Evolutionary conservation across 2,888 invertebrate species (phyloP).

Genomic region (Pristionchus mayeri): DNA sequence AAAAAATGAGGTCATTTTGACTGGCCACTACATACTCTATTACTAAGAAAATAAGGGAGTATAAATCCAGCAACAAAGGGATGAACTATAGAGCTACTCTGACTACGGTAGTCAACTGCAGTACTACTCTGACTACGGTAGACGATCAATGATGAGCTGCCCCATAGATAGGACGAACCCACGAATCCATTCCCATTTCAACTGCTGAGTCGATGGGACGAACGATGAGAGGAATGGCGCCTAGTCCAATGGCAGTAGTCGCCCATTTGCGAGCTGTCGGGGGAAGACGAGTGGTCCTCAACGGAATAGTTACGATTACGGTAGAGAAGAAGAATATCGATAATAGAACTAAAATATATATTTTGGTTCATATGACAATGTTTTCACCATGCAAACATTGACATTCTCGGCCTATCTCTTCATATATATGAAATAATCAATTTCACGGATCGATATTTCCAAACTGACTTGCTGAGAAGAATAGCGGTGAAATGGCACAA

Average conservation of each 20-base stretch:
- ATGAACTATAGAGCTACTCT: neutral
- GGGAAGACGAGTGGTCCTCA: constrained; percentile 76
- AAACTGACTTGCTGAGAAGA: constrained; percentile 49
- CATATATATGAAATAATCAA: no score
- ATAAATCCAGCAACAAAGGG: neutral
- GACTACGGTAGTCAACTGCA: no score
- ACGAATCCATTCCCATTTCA: constrained; percentile 71
- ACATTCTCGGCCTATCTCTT: no score
- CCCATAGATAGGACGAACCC: constrained; percentile 62
- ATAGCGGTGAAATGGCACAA: constrained; percentile 80
- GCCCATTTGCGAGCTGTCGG: constrained; percentile 81
- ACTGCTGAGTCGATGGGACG: constrained; percentile 90
- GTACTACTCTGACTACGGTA: neutral
- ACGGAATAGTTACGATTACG: constrained; percentile 22
- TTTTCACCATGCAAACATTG: no score
- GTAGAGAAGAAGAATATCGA: neutral
- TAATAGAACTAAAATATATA: neutral
- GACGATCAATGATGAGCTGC: neutral
- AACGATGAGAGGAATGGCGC: constrained; percentile 91
- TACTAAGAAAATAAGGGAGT: no score
- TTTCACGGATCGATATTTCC: no score
- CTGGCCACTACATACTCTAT: constrained; percentile 4
- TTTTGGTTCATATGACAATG: no score
- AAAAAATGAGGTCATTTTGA: neutral
- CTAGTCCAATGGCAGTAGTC: constrained; percentile 83